Conservation (phyloP, 1,140 invertebrate species). For the Macrosteles quadrilineatus region DNA sequence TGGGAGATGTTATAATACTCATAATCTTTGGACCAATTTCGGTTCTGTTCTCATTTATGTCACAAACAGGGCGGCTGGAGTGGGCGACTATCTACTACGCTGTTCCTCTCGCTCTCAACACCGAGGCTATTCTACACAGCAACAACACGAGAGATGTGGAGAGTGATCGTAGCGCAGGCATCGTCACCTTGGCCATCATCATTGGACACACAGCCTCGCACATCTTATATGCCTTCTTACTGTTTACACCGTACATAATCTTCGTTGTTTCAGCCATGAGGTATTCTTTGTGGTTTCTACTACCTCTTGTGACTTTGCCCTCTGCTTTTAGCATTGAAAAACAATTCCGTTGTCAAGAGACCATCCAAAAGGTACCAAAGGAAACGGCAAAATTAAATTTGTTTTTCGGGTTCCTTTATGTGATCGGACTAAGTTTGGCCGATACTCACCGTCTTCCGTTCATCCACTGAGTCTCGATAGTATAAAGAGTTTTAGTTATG, state of each 20-base stretch:
- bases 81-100: conserved; percentile 90
- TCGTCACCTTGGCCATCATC: conserved; percentile 86
- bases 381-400: conserved; percentile 89
- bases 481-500: too few species aligned
- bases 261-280: conserved; percentile 82
- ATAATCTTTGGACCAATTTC: conserved; percentile 93
- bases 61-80: conserved; percentile 84
- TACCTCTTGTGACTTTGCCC: conserved; percentile 84
- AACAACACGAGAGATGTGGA: conserved; percentile 89
- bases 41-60: conserved; percentile 91
- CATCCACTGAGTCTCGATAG: conserved; percentile 35
- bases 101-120: conserved; percentile 89
- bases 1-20: conserved; percentile 71
- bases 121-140: conserved; percentile 92
- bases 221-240: conserved; percentile 83
- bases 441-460: conserved; percentile 43
- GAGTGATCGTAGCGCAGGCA: conserved; percentile 44
- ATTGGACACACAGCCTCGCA: conserved; percentile 89
- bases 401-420: conserved; percentile 86
- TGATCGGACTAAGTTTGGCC: conserved; percentile 66
- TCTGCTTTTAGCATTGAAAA: conserved; percentile 89
- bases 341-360: conserved; percentile 75
- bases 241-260: conserved; percentile 90
- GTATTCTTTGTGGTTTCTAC: conserved; percentile 82
- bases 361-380: conserved; percentile 79